Evolutionary conservation across 2,888 invertebrate genomes (phyloP), one percentile per base, ranked within the genome.

Genomic region (Spisula subtruncata): DNA sequence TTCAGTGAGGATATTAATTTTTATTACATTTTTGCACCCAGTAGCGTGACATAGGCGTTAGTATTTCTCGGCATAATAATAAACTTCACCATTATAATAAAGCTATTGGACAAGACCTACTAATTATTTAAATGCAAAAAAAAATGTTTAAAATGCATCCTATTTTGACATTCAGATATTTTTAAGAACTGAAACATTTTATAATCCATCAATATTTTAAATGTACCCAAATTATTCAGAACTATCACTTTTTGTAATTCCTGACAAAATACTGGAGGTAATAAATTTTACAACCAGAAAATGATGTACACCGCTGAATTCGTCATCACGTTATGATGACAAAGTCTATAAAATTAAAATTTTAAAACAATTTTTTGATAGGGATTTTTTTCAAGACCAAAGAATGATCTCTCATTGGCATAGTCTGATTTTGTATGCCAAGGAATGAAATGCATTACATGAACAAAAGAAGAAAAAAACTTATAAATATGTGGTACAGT

Each of bases 191-290:
- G 29, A 12, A 71, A 12, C 32, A 71, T n/a, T n/a, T n/a, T 41
- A 41, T 32, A 2, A 18, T 75, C 8, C 35, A 75, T 75, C 32
- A 75, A 75, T 75, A 75, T 75, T 75, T 75, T 75, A 75, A 35
- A 32, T 35, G 35, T 75, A 75, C 35, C 35, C 75, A 75, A 75
- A 75, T 35, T 35, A 14, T 75, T 75, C 32, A 35, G 75, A 75
- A 75, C 25, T 66, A 66, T 8, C n/a, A n/a, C 0, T 66, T 66
- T 25, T n/a, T 66, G 60, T 12, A 12, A 25, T 66, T 66, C n/a
- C 60, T 66, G 56, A 41, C 51, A 51, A 16, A 66, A 66, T n/a
- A 66, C 60, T 25, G 60, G n/a, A 66, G 8, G 8, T 41, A 41
- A 5, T 41, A 41, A 41, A 8, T 41, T 41, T 41, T 5, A 41